Percentiles rank a stretch among this genome's conserved stretches.
Conservation (phyloP, 2,113 vertebrate species). For the Campylorhamphus procurvoides region DNA sequence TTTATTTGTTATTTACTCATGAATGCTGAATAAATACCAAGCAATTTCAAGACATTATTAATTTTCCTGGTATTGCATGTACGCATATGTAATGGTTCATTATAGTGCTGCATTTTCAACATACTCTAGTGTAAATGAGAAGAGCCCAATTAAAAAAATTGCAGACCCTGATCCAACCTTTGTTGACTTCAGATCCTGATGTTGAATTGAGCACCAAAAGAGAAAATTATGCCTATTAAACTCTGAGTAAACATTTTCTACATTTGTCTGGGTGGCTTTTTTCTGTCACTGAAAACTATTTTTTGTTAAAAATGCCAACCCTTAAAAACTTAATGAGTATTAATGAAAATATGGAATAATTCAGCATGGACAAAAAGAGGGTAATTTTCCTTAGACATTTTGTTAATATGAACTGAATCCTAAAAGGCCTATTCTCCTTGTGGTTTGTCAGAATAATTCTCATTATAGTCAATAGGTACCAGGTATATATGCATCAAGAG, state of each 20-base stretch:
- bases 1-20: conserved; percentile 52
- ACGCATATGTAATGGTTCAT: background rate
- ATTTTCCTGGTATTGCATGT: conserved; percentile 7
- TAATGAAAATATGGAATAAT: conserved; percentile 53
- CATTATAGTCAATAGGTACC: background rate
- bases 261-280: conserved; percentile 34
- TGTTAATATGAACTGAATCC: background rate
- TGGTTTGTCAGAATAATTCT: conserved; percentile 35
- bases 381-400: conserved; percentile 19
- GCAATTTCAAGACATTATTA: background rate
- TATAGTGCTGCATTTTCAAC: conserved; percentile 17
- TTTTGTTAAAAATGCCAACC: conserved; percentile 21
- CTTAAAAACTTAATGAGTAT: conserved; percentile 50
- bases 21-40: conserved; percentile 26
- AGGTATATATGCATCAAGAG: conserved; percentile 35
- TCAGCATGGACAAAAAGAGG: background rate
- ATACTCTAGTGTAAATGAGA: conserved; percentile 6
- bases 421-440: conserved; percentile 19
- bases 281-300: conserved; percentile 26
- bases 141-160: conserved; percentile 42
- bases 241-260: conserved; percentile 53
- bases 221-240: conserved; percentile 51
- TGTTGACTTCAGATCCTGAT: conserved; percentile 40
- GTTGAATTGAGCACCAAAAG: conserved; percentile 29
- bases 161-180: conserved; percentile 10